These are phyloP conservation scores for Zalophus californianus DNA, from an alignment of 2,797 vertebrate species.

Conservation along the genomic window DNA sequence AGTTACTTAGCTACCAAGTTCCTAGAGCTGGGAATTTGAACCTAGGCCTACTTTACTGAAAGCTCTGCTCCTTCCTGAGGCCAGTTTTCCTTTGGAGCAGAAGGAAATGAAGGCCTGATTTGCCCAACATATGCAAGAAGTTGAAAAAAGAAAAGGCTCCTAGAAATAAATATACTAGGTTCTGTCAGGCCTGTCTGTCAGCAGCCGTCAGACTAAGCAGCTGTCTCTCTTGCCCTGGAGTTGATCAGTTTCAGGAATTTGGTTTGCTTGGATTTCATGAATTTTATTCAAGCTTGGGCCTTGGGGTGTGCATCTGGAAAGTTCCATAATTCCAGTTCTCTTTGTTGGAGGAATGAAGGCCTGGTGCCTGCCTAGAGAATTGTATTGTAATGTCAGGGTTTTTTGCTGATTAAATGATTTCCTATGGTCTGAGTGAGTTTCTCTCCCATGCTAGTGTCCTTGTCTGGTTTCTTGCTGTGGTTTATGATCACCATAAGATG, in stretches of 20 bases:
- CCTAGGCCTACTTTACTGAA: not conserved
- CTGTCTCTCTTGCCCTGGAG: not conserved
- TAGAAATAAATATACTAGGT: not conserved
- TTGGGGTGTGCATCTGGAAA: not conserved
- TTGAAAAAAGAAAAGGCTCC: conserved; percentile 34
- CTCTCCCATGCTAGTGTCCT: not conserved
- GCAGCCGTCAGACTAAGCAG: not conserved
- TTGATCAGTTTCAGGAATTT: conserved; percentile 42
- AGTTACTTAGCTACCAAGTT: conserved; percentile 19
- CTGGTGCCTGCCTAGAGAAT: not conserved
- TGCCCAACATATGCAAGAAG: not conserved
- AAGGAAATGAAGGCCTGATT: conserved; percentile 36
- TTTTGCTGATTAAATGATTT: conserved; percentile 33
- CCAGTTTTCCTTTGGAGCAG: conserved; percentile 41
- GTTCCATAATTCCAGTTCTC: not conserved
- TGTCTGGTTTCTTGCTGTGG: not conserved
- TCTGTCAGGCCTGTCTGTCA: not conserved
- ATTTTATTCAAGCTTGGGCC: not conserved
- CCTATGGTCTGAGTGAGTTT: not conserved
- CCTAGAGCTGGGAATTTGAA: conserved; percentile 27
- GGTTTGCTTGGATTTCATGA: conserved; percentile 48
- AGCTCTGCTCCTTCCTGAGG: conserved; percentile 23
- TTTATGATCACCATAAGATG: conserved; percentile 55
- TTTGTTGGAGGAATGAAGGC: not conserved
- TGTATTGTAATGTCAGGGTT: not conserved